Evolutionary conservation across 2,888 invertebrate genomes (phyloP), one percentile per base, ranked within the genome.

Genomic region (Yponomeuta malinellus): DNA sequence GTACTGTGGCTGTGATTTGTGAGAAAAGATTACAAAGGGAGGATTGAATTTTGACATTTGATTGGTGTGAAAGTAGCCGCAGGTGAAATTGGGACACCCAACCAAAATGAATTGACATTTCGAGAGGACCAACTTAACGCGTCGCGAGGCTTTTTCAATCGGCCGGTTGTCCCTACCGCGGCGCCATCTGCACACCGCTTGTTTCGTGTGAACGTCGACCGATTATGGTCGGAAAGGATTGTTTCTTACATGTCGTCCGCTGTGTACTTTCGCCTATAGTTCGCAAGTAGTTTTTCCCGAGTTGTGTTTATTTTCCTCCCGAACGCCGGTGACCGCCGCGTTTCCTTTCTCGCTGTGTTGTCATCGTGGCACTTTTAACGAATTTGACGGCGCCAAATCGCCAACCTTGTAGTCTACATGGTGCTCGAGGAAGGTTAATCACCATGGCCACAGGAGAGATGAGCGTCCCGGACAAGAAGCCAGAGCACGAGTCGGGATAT

Each of bases 401-500:
- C n/a, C 48, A 12, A 74, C 75, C 77, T 74, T 71, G 70, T 71
- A 73, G 76, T 75, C 85, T 88, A 83, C 87, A 90, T 90, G 90
- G 83, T 89, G 81, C 81, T 87, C 82, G 81, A 81, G 79, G 80
- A 82, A 81, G 84, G 82, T 78, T 90, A 81, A 90, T 82, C 23
- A 70, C 89, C 89, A 91, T 92, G 91, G 90, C 91, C 75, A 88
- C 88, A 80, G 87, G 85, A 81, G 93, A 93, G 81, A 94, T 94
- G 94, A 93, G 92, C 81, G 87, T 93, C 76, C 93, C 94, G 76
- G 90, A 92, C 80, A 95, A 95, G 78, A 94, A 94, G 78, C 93
- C 94, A 77, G 95, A 95, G 78, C 95, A 96, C 93, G 96, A 97
- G 92, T 96, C 96, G 85, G 96, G 96, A 75, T 96, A 96, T 85